Percentiles rank a stretch among this genome's conserved stretches.
phyloP scores from a whole-genome alignment of 2,888 invertebrate genomes.

The Drosophila longiperda region DNA sequence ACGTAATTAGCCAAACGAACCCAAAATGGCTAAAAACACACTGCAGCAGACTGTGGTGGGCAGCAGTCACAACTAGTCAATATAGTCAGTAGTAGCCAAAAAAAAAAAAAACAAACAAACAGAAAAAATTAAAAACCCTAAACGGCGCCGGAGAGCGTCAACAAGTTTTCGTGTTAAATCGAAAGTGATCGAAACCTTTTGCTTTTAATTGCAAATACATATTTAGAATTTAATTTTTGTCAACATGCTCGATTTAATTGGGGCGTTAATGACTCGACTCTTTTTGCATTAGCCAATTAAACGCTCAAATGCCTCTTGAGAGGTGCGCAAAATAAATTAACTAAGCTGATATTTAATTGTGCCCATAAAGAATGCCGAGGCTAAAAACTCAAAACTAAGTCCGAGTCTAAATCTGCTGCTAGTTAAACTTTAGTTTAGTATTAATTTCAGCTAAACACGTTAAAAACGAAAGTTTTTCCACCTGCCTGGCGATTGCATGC shows the following conservation, averaged over 20 bases:
- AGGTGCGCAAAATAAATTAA: slow-evolving; percentile 51
- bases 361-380: slow-evolving; percentile 74
- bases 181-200: slow-evolving; percentile 66
- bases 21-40: slow-evolving; percentile 41
- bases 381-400: slow-evolving; percentile 16
- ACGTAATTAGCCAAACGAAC: slow-evolving; percentile 70
- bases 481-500: slow-evolving; percentile 55
- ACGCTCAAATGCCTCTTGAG: slow-evolving; percentile 35
- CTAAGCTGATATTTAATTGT: slow-evolving; percentile 65
- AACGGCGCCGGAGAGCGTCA: not conserved
- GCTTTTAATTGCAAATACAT: slow-evolving; percentile 63
- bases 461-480: slow-evolving; percentile 63
- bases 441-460: slow-evolving; percentile 5
- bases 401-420: not conserved
- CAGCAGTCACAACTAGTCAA: not conserved
- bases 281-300: slow-evolving; percentile 65
- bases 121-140: not conserved
- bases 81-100: too few species aligned
- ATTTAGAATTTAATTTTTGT: slow-evolving; percentile 52
- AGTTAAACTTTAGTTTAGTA: slow-evolving; percentile 7
- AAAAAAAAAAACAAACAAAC: too few species aligned
- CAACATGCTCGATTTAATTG: slow-evolving; percentile 56
- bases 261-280: slow-evolving; percentile 60
- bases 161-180: slow-evolving; percentile 43
- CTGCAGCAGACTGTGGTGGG: not conserved